Evolutionary conservation across 2,797 vertebrate species (phyloP), one percentile per base, ranked within the genome.

Genomic region (Apogon talboti): DNA sequence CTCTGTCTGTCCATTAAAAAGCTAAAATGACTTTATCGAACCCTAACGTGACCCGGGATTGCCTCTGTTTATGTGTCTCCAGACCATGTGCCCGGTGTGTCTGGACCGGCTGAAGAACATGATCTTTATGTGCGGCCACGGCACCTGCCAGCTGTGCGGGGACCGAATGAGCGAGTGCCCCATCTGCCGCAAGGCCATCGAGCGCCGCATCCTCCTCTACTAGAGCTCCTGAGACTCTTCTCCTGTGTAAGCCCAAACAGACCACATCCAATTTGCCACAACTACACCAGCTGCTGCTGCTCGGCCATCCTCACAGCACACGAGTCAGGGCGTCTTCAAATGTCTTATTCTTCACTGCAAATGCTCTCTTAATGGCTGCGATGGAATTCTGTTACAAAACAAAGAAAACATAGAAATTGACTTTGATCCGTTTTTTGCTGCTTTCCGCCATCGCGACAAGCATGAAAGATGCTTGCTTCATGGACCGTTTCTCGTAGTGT

Each of bases 111-210:
- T 99, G 83, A 99, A 99, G 96, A 99, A 99, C 76, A 99, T 99
- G 98, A 99, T 99, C 91, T 99, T 99, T 87, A 97, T 99, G 90
- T 99, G 98, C 65, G 98, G 98, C 77, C 98, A 99, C 0, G 98
- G 98, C 66, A 99, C 98, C 0, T 99, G 98, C 79, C 98, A 99
- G 72, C 96, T 99, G 37, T 99, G 98, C 6, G 98, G 98, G 60
- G 98, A 99, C 92, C 92, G 98, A 57, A 99, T 99, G 98, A 99
- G 98, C 71, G 98, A 99, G 94, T 99, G 98, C 62, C 98, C 98
- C 58, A 99, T 99, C 83, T 99, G 98, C 91, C 96, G 98, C 89
- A 99, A 99, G 90, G 97, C 96, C 71, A 99, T 99, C 56, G 98
- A 99, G 72, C 94, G 97, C 73, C 96, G 98, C 87, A 98, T 99